These are phyloP conservation scores for Nipponacmea schrenckii DNA, from an alignment of 2,888 invertebrate species.

Conservation along the genomic window DNA sequence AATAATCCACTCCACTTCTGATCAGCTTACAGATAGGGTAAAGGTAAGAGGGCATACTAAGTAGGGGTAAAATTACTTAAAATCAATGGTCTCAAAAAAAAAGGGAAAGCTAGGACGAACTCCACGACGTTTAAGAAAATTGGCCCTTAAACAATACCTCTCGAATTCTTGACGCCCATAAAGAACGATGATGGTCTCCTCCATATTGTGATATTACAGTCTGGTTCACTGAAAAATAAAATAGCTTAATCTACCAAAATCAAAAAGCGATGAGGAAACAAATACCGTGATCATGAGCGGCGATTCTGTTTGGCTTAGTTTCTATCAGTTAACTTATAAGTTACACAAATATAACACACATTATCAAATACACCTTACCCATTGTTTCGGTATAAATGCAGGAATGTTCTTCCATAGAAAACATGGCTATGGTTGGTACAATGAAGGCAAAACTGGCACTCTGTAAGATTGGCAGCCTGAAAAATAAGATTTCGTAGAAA, in stretches of 20 bases:
- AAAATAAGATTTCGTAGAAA: slow-evolving; percentile 19
- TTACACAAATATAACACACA: neutral
- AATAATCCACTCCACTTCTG: too few relatives aligned
- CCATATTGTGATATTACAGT: slow-evolving; percentile 42
- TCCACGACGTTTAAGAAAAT: too few relatives aligned
- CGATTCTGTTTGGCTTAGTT: too few relatives aligned
- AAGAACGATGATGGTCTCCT: slow-evolving; percentile 53
- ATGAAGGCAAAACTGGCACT: slow-evolving; percentile 62
- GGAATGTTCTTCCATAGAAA: slow-evolving; percentile 52
- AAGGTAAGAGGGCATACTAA: too few relatives aligned
- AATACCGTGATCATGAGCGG: too few relatives aligned
- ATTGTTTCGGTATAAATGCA: slow-evolving; percentile 38
- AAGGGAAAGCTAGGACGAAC: too few relatives aligned
- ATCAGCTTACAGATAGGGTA: too few relatives aligned
- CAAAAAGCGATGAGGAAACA: neutral
- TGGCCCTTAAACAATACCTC: slow-evolving; percentile 56
- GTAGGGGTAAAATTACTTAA: too few relatives aligned
- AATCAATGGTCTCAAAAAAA: too few relatives aligned
- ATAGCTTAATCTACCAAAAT: neutral
- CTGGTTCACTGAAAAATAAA: slow-evolving; percentile 19
- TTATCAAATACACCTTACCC: slow-evolving; percentile 28
- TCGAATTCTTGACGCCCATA: slow-evolving; percentile 57
- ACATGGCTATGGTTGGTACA: slow-evolving; percentile 56
- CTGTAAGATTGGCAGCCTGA: slow-evolving; percentile 64
- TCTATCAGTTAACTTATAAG: neutral